Base-by-base conservation (phyloP, 1,140 invertebrate genomes). In the Drosophila nikananu region DNA sequence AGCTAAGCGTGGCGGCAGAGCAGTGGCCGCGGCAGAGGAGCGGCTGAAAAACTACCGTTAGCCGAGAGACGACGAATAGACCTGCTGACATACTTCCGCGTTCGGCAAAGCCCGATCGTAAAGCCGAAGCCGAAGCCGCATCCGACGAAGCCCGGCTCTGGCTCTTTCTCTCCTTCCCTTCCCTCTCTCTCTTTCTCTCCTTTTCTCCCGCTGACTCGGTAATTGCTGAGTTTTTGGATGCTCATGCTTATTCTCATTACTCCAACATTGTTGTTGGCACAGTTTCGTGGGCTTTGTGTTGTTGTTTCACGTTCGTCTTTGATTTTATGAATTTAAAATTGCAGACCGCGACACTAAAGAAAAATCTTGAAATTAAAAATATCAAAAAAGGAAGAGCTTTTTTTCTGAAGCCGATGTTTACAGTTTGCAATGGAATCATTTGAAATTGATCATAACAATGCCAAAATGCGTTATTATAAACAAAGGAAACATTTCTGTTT, bases 1-100 rank as follows among this genome's bases (percentile, higher is more conserved):
- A 89, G 75, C 86, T 89, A 86, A 89, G 86, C 86, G 81, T 90
- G 80, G 64, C 81, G 54, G 57, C 75, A 74, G 54, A 64, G 61
- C 32, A 17, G 54, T 23, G 23, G 30, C 59, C 2, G 59, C 30
- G 19, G 51, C 51, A 54, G 51, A 54, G 51, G 51, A 54, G 58
- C 21, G 51, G 70, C 75, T 77, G 76, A 73, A 67, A 90, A 92
- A 91, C 81, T 92, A 92, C 91, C 91, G 91, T 92, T 92, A 92
- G 61, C 79, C 81, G 74, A 92, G 90, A 92, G 46, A 67, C 73
- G 46, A 21, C 46, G 30, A 54, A 72, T 52, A 58, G 92, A 92
- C 92, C 92, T 92, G 92, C 92, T 92, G 91, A 92, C 92, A 92
- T 86, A 92, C 92, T 92, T 92, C 91, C 92, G 91, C 80, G 91